Evolutionary conservation across 92 coral and sea anemone species (phyloP), one percentile per base, ranked within the genome.

Genomic region (Zoanthus solanderi): DNA sequence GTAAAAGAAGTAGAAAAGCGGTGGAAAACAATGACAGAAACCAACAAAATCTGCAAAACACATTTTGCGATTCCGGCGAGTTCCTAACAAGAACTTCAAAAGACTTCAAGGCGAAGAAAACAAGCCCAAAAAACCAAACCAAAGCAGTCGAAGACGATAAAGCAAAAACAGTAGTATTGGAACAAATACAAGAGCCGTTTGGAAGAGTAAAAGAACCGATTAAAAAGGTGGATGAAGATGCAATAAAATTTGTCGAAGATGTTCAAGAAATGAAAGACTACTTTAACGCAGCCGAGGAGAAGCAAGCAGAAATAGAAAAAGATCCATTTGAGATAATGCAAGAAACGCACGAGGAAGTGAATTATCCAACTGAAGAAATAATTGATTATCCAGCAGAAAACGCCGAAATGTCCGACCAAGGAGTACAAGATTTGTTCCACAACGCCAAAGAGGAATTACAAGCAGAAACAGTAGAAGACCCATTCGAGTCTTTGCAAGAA

Each of bases 391-490:
- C 75, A 3, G 45, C 16, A 69, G 75, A 69, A 69, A 17, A 17
- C 7, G 10, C 2, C 9, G 17, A 63, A 63, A 63, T 63, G 4
- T n/a, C 29, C 23, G 17, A 9, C 45, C 14, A 29, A 71, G 11
- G 75, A 31, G 10, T 31, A 4, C 12, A 71, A 28, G 75, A 10
- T 30, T 71, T 10, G 45, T 71, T 30, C 75, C 4, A 67, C 10
- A n/a, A 23, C 2, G 4, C 32, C 11, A n/a, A 67, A 18, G 14
- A 23, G 42, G 72, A 67, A 1, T 4, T 37, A 2, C 31, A 6
- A 67, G 42, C 72, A 67, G 72, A 67, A 67, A 23, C 72, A n/a
- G 72, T 67, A 6, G 72, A 67, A 28, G 34, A 28, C 29, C 72
- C 72, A 28, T 67, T 67, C 14, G 72, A 67, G 29, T 4, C 18